These are phyloP conservation scores for Pissodes strobi DNA, from an alignment of 1,140 invertebrate species.

Conservation along the genomic window DNA sequence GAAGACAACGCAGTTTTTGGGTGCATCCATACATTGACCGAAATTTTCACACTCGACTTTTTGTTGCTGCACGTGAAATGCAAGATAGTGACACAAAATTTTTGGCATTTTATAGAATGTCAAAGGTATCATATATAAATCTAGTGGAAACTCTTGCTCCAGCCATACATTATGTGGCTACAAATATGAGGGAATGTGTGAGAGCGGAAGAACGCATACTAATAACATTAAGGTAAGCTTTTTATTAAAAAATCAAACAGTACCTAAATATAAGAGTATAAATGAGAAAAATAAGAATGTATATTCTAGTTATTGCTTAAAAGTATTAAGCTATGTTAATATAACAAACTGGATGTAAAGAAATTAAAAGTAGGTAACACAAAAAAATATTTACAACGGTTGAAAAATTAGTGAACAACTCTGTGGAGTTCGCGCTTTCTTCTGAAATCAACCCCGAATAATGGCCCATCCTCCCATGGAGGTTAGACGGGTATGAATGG, in stretches of 20 bases:
- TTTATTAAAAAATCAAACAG: neutral
- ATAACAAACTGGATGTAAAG: too few species aligned
- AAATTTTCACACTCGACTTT: conserved; percentile 11
- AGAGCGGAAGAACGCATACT: neutral
- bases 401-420: neutral
- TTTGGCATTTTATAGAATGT: too few species aligned
- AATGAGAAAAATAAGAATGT: neutral
- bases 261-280: neutral
- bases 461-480: neutral
- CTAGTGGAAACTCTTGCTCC: conserved; percentile 1
- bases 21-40: conserved; percentile 10
- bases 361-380: neutral
- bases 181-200: conserved; percentile 10
- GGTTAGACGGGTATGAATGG: neutral
- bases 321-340: too few species aligned
- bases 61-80: neutral
- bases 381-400: neutral
- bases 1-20: conserved; percentile 3
- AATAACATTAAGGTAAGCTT: conserved; percentile 21
- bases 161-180: conserved; percentile 5
- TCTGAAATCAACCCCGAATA: neutral
- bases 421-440: neutral
- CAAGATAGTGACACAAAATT: conserved; percentile 33
- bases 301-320: neutral
- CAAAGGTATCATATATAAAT: neutral